Evolutionary conservation across 1,140 invertebrate species (phyloP), one percentile per base, ranked within the genome.

Genomic region (Drosophila yakuba): DNA sequence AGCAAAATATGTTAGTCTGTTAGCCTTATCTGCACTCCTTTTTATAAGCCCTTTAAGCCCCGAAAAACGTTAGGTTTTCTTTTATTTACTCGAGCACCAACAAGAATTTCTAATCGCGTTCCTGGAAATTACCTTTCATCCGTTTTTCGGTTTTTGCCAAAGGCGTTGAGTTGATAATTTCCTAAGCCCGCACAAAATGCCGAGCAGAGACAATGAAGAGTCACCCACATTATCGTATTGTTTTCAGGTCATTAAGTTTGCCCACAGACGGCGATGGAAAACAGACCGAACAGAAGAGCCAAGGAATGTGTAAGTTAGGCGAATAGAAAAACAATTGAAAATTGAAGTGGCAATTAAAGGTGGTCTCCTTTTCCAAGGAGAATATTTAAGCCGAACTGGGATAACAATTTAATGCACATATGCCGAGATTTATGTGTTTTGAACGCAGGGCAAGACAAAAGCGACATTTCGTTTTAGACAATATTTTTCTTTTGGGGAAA

Each of bases 171-270:
- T 88, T 86, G 83, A 83, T 88, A 88, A 86, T 88, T 88, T 86
- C 79, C 82, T 66, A 74, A 88, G 62, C 71, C 57, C 63, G 76
- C 68, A 58, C 68, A 59, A 69, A 56, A 56, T 56, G 57, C 61
- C 62, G 41, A 58, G 64, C 20, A 35, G 45, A 41, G 72, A 60
- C 35, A 60, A 67, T 73, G 43, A 57, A 75, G 43, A 59, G 62
- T 75, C 69, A 64, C 66, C 63, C 79, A 86, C 68, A 78, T 90
- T 90, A 90, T 90, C 88, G 88, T 86, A 83, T 78, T 86, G 79
- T 90, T 90, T 90, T 90, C 88, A 69, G 73, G 88, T 90, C 88
- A 90, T 90, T 90, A 90, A 90, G 88, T 90, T 90, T 80, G 79
- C 67, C 80, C 59, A 71, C 78, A 79, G 77, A 39, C 44, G 66